These are phyloP conservation scores for Trichogramma evanescens DNA, from an alignment of 2,888 invertebrate species.

Conservation along the genomic window DNA sequence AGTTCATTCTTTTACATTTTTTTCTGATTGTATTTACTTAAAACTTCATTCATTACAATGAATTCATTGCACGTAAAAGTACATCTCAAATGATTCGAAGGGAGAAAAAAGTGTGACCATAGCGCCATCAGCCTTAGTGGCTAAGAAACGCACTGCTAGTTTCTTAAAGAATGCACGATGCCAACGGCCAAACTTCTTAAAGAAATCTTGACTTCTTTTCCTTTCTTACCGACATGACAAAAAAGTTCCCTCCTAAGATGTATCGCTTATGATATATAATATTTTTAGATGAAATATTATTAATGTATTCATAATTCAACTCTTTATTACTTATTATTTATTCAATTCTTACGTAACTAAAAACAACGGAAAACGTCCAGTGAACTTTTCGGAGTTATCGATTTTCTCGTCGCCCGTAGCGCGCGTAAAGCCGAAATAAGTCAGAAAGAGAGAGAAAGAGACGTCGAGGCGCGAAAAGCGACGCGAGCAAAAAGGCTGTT, in stretches of 20 bases:
- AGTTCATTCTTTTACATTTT: too few relatives aligned
- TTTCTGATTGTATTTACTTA: too few relatives aligned
- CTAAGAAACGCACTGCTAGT: conserved; percentile 26
- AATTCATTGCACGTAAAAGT: too few relatives aligned
- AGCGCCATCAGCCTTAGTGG: conserved; percentile 35
- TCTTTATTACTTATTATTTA: neutral
- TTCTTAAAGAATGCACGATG: conserved; percentile 34
- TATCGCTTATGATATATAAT: too few relatives aligned
- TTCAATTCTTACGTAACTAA: neutral
- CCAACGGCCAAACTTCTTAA: conserved; percentile 44
- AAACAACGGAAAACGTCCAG: conserved; percentile 9
- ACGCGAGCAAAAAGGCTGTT: conserved; percentile 24
- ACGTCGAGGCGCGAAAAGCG: too few relatives aligned
- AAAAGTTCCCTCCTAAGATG: too few relatives aligned
- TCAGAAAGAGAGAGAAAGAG: neutral
- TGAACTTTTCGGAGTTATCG: neutral
- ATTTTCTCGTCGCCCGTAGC: neutral
- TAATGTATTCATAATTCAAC: neutral
- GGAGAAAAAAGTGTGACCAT: neutral
- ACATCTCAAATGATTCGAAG: neutral
- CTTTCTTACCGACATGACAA: conserved; percentile 43
- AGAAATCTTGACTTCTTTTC: conserved; percentile 42
- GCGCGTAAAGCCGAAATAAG: neutral
- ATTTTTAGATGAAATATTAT: too few relatives aligned
- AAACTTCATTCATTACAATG: too few relatives aligned